phyloP scores from a whole-genome alignment of 2,797 vertebrate species.

The Rhinella marina region DNA sequence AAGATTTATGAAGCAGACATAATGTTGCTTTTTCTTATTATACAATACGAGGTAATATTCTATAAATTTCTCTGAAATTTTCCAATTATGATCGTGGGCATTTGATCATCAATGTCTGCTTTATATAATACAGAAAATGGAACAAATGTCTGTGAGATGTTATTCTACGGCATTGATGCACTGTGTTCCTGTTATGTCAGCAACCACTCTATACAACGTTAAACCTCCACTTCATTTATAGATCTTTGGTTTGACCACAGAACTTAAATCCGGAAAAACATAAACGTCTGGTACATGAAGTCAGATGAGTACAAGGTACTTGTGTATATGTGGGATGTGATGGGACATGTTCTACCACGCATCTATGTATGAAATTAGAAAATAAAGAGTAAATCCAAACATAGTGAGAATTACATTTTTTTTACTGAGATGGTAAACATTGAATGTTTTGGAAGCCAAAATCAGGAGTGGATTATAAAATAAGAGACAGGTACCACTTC shows the following conservation, averaged over 20 bases:
- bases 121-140: background rate
- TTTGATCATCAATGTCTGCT: background rate
- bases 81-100: background rate
- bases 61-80: background rate
- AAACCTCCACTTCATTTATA: constrained; percentile 14
- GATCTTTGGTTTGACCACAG: background rate
- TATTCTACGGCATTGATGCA: background rate
- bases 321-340: constrained; percentile 10
- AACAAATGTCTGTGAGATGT: background rate
- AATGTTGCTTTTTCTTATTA: background rate
- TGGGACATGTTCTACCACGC: background rate
- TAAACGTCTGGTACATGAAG: background rate
- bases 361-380: background rate
- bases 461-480: too few species aligned
- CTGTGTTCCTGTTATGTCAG: background rate
- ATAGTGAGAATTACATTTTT: background rate
- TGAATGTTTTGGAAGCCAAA: too few species aligned
- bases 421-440: background rate
- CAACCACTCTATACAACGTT: background rate
- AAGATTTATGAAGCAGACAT: background rate
- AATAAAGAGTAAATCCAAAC: background rate
- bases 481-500: too few species aligned
- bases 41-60: background rate
- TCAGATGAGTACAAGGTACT: constrained; percentile 2
- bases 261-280: background rate